Evolutionary conservation across 2,113 vertebrate species (phyloP).

Genomic region (Pyxicephalus adspersus): DNA sequence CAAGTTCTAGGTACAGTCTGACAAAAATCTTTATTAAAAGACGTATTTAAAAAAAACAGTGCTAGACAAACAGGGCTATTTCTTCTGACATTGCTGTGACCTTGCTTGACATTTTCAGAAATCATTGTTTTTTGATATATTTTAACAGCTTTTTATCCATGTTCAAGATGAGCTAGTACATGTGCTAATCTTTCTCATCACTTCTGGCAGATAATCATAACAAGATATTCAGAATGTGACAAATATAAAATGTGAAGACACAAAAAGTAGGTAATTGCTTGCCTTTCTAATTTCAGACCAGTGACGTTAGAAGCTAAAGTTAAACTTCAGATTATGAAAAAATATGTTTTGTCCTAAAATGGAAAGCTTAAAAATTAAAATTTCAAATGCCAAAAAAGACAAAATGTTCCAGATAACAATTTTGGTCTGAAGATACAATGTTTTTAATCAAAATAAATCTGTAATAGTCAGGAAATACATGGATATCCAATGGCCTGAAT

Average conservation of each 20-base stretch:
- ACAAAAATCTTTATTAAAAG: background rate
- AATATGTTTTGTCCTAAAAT: slow-evolving; percentile 38
- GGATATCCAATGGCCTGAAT: background rate
- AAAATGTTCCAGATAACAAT: slow-evolving; percentile 49
- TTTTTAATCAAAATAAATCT: slow-evolving; percentile 10
- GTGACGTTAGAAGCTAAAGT: slow-evolving; percentile 50
- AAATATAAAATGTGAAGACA: slow-evolving; percentile 29
- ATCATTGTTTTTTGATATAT: background rate
- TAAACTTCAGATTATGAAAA: slow-evolving; percentile 46
- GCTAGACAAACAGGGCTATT: background rate
- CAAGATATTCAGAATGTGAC: slow-evolving; percentile 33
- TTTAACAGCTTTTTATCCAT: background rate
- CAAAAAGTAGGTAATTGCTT: slow-evolving; percentile 45
- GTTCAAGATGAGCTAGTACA: background rate
- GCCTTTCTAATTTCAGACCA: slow-evolving; percentile 28
- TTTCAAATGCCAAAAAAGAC: slow-evolving; percentile 22
- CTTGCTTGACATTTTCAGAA: background rate
- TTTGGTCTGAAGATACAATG: slow-evolving; percentile 5
- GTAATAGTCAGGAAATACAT: background rate
- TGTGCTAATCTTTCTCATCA: slow-evolving; percentile 25
- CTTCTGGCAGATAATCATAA: slow-evolving; percentile 34
- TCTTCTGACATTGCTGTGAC: background rate
- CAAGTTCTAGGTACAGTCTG: background rate
- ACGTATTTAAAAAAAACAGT: background rate
- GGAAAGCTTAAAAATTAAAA: slow-evolving; percentile 38